Conservation (phyloP, 2,888 invertebrate genomes). For the Stenodema calcarata region DNA sequence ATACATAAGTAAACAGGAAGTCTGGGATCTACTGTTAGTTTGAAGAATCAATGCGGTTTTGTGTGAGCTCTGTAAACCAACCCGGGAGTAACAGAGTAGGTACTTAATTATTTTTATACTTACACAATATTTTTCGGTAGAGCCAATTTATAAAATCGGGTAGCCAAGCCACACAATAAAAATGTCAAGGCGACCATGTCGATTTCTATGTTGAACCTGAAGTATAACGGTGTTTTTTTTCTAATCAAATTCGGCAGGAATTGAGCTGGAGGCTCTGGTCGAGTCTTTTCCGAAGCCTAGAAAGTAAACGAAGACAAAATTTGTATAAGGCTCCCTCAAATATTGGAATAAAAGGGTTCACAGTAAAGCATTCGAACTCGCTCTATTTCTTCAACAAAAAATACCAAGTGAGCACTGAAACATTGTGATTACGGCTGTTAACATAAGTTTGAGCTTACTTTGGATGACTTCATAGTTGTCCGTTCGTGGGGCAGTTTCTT, state of each 20-base stretch:
- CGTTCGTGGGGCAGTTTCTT: not conserved
- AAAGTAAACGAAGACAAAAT: not conserved
- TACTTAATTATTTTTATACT: conserved; percentile 63
- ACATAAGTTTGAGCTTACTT: not conserved
- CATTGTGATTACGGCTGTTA: too few relatives aligned
- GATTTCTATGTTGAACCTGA: conserved; percentile 69
- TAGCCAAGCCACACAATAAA: conserved; percentile 73
- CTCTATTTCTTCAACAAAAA: too few relatives aligned
- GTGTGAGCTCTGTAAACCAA: too few relatives aligned
- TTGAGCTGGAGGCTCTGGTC: not conserved
- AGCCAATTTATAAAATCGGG: conserved; percentile 83
- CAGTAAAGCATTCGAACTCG: too few relatives aligned
- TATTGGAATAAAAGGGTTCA: too few relatives aligned
- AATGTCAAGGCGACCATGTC: conserved; percentile 77
- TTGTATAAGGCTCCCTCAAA: too few relatives aligned
- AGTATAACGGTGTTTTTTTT: conserved; percentile 8
- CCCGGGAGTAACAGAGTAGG: not conserved
- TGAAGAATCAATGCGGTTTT: too few relatives aligned
- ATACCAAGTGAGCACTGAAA: too few relatives aligned
- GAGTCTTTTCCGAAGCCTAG: not conserved
- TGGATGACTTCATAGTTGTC: not conserved
- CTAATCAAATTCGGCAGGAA: not conserved
- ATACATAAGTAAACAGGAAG: too few relatives aligned
- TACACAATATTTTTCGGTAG: conserved; percentile 90
- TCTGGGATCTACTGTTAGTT: too few relatives aligned